Base-by-base conservation (phyloP, 2,888 invertebrate species). In the Machimus rusticus region DNA sequence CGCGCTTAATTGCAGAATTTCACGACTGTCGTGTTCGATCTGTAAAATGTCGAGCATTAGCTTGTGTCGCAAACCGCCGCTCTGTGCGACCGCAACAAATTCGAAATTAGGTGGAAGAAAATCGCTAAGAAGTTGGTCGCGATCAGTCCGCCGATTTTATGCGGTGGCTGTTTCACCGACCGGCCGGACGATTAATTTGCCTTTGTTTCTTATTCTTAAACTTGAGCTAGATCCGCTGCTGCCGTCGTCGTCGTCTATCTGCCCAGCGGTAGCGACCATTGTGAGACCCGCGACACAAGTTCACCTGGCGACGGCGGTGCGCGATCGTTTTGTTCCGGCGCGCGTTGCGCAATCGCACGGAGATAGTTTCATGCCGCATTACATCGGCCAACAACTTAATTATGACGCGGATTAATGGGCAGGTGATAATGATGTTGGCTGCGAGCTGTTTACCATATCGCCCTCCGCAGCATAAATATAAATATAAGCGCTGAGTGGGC, bases 21-120 rank as follows among this genome's bases (percentile, higher is more conserved):
- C 85, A 85, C 85, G 85, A 85, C 46, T 74, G 74, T 85, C 85
- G 85, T 85, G 74, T 85, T 85, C 85, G 74, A 85, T 85, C 23
- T 39, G 66, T 46, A 74, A 85, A 85, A 85, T 74, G 85, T 23
- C 37, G 34, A 84, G 66, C 57, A 57, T 39, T 66, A 66, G 57
- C 82, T 51, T 79, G 79, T 79, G 51, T 79, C 28, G 82, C 34
- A 57, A 55, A 34, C 34, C n/a, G 43, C 66, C 82, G 82, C 82
- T 74, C 19, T 57, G 57, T 16, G 9, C 34, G 43, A 23, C 9
- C 39, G 28, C 84, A 85, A 85, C 74, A 85, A 74, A 85, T 85
- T 85, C 74, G 74, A 85, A 85, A 85, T 85, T 85, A 85, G 85
- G 85, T 74, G 85, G 74, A 74, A 85, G 74, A 43, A 74, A 23